Conservation (phyloP, 1,140 invertebrate genomes). For the Ostrea denselamellosa region DNA sequence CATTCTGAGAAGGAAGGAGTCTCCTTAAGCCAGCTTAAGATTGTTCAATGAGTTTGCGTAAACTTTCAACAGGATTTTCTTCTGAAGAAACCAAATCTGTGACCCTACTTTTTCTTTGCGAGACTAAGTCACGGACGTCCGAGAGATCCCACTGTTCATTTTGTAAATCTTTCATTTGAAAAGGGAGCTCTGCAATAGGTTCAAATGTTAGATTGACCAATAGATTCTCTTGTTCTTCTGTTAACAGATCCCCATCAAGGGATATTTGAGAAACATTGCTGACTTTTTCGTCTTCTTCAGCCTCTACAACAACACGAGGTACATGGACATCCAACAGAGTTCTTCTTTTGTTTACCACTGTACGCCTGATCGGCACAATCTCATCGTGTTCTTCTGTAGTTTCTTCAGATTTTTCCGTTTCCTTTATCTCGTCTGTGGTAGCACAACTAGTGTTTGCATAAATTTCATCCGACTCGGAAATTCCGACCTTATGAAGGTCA, state of each 20-base stretch:
- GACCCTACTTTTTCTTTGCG: background rate
- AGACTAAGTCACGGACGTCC: background rate
- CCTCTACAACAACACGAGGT: background rate
- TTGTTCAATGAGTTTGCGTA: background rate
- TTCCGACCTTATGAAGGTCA: background rate
- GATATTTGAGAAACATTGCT: background rate
- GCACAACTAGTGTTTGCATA: background rate
- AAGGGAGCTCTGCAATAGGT: slow-evolving; percentile 8
- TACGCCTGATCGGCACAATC: background rate
- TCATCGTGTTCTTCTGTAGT: background rate
- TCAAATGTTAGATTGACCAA: slow-evolving; percentile 20
- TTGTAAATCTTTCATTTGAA: background rate
- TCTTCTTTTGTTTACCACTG: background rate
- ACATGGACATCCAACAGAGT: background rate
- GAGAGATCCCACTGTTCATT: background rate
- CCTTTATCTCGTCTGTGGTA: background rate
- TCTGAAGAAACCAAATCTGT: background rate
- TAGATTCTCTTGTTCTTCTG: background rate
- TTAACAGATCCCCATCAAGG: background rate
- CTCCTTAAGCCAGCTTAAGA: background rate
- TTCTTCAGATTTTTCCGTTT: background rate
- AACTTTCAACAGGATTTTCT: background rate
- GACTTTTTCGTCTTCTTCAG: background rate
- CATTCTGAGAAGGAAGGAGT: background rate
- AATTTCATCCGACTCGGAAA: background rate